Percentiles rank a stretch among this genome's conserved stretches.
Evolutionary conservation across 1,140 invertebrate species (phyloP).

Genomic region (Camponotus pennsylvanicus): DNA sequence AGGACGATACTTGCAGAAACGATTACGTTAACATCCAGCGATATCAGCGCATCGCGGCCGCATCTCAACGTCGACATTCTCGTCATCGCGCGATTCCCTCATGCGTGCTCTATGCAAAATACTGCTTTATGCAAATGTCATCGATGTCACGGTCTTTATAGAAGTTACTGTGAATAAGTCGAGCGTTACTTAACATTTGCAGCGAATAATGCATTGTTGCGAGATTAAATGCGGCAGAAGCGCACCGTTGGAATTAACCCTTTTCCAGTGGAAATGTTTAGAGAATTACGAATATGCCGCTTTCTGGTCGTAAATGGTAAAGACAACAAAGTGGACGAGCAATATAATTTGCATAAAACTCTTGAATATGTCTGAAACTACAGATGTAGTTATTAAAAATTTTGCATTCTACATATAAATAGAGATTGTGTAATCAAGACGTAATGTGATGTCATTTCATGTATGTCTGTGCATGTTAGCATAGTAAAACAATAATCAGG

Average conservation of each 20-base stretch:
- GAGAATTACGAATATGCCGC: not conserved
- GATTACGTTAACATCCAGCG: slow-evolving; percentile 12
- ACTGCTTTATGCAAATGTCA: slow-evolving; percentile 20
- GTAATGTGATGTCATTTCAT: not conserved
- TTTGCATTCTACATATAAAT: not conserved
- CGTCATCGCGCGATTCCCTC: slow-evolving; percentile 49
- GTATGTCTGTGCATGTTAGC: too few relatives aligned
- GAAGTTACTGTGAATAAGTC: not conserved
- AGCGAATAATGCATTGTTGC: slow-evolving; percentile 38
- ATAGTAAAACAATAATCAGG: not conserved
- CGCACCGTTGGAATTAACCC: slow-evolving; percentile 20
- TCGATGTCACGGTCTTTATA: slow-evolving; percentile 10
- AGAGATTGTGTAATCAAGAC: not conserved
- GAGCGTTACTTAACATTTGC: not conserved
- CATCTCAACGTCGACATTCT: slow-evolving; percentile 15
- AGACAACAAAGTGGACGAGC: not conserved
- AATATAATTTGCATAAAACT: not conserved
- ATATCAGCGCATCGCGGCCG: not conserved
- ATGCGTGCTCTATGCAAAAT: slow-evolving; percentile 60
- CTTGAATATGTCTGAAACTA: not conserved
- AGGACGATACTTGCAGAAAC: slow-evolving; percentile 45
- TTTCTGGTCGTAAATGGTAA: not conserved
- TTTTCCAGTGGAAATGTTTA: slow-evolving; percentile 14
- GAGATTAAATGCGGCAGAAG: slow-evolving; percentile 20
- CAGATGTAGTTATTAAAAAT: not conserved